Conservation (phyloP, 2,888 invertebrate genomes). For the Odontocerum albicorne region DNA sequence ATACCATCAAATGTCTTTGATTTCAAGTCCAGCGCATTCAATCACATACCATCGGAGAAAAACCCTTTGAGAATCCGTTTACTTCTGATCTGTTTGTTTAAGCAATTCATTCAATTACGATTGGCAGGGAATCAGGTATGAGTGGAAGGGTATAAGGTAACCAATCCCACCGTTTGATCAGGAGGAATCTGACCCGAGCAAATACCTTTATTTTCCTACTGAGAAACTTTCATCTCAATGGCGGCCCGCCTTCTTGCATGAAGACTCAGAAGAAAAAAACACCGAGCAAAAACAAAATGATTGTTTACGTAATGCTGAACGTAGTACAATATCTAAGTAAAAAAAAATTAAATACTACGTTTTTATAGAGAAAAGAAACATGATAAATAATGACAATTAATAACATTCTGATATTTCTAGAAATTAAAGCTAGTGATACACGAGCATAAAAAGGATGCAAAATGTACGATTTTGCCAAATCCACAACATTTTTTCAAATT, state of each 20-base stretch:
- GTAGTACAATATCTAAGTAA: too few species aligned
- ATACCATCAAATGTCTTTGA: neutral
- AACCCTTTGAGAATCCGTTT: conserved; percentile 37
- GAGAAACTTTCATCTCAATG: conserved; percentile 30
- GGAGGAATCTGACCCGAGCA: conserved; percentile 28
- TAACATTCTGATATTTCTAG: too few species aligned
- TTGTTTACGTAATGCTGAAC: too few species aligned
- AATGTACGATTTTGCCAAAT: too few species aligned
- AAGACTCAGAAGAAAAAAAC: conserved; percentile 13
- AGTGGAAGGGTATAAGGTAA: conserved; percentile 18
- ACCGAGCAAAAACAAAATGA: conserved; percentile 29
- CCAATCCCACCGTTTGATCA: conserved; percentile 26
- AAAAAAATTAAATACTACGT: too few species aligned
- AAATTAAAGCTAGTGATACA: too few species aligned
- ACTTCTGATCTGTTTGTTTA: conserved; percentile 37
- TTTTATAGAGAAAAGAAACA: too few species aligned
- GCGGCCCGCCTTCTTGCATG: conserved; percentile 12
- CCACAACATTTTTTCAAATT: too few species aligned
- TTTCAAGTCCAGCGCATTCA: conserved; percentile 11
- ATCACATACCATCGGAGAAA: conserved; percentile 25
- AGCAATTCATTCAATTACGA: conserved; percentile 38
- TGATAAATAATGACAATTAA: too few species aligned
- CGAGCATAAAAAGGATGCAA: too few species aligned
- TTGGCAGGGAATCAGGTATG: conserved; percentile 27
- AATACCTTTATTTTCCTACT: conserved; percentile 30